These are phyloP conservation scores for Atractosteus spatula DNA, from an alignment of 2,113 vertebrate genomes.

Conservation along the genomic window DNA sequence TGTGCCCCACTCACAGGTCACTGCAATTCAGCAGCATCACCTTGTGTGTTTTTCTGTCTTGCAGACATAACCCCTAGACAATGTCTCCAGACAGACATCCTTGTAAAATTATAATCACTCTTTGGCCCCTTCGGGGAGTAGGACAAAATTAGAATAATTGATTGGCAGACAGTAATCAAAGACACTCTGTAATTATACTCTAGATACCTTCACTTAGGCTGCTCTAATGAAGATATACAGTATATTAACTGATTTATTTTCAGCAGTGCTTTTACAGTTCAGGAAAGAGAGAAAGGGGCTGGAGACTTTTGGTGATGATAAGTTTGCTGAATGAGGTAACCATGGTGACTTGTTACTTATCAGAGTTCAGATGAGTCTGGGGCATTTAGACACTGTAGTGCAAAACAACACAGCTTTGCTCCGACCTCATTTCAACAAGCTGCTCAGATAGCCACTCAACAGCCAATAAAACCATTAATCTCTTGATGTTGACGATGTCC, in stretches of 20 bases:
- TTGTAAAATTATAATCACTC: conserved; percentile 34
- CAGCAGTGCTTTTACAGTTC: conserved; percentile 17
- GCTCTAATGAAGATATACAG: conserved; percentile 38
- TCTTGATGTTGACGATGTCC: neutral
- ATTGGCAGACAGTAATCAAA: conserved; percentile 44
- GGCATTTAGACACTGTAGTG: conserved; percentile 27
- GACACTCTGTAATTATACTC: conserved; percentile 38
- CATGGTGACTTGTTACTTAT: conserved; percentile 47
- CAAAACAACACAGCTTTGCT: conserved; percentile 24
- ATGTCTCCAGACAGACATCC: conserved; percentile 27
- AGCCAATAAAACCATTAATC: conserved; percentile 2
- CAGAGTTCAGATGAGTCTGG: conserved; percentile 27
- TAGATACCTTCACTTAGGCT: conserved; percentile 35
- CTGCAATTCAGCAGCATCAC: neutral
- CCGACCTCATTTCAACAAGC: conserved; percentile 11
- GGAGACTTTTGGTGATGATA: conserved; percentile 21
- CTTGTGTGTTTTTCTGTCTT: neutral
- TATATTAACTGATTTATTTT: conserved; percentile 37
- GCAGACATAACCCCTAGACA: conserved; percentile 25
- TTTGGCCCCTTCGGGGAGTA: conserved; percentile 22
- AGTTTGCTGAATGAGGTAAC: conserved; percentile 36
- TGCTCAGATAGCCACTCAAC: conserved; percentile 2
- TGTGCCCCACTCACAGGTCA: neutral
- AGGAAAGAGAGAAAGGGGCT: conserved; percentile 3
- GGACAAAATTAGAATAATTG: conserved; percentile 36